Evolutionary conservation across 2,797 vertebrate species (phyloP), one percentile per base, ranked within the genome.

Genomic region (Protosalanx chinensis): DNA sequence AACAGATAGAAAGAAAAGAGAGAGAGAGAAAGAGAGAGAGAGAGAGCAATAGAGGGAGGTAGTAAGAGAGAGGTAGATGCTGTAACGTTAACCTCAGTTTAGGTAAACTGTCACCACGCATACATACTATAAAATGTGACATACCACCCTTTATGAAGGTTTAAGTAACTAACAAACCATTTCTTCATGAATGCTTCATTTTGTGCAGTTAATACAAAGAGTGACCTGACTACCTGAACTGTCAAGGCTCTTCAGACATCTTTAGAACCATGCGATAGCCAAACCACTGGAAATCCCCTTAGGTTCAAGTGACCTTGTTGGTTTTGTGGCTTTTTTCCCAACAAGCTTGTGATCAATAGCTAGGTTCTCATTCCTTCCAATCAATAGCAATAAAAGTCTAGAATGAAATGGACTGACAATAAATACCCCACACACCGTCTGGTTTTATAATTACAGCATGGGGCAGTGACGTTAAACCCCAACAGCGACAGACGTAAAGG

Each of bases 261-360:
- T 68, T 65, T 53, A 69, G 35, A 61, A 7, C 20, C 51, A 20
- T 37, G 51, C 18, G n/a, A n/a, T 56, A 16, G 18, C 51, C 41
- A 46, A 70, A 75, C 69, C 56, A 73, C 66, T 75, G 67, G 70
- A 71, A 56, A 70, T 56, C 67, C 76, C 70, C 64, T 70, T 63
- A 56, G 63, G 69, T 76, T 70, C 53, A 37, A 58, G 29, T 81
- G 76, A 81, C 77, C 75, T 76, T 82, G 74, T 62, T 78, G 56
- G 7, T 75, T 65, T 72, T 73, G 71, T 70, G 76, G 71, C 72
- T 71, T 37, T 79, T 67, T 73, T 70, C 74, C 76, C 74, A 85
- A 76, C 68, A 74, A 68, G 65, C 70, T 76, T 68, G 49, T 75
- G 66, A 79, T 82, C 79, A 75, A 81, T 85, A 79, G 23, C 49